Conservation (phyloP, 2,797 vertebrate genomes). For the Percopsis omiscomaycus region DNA sequence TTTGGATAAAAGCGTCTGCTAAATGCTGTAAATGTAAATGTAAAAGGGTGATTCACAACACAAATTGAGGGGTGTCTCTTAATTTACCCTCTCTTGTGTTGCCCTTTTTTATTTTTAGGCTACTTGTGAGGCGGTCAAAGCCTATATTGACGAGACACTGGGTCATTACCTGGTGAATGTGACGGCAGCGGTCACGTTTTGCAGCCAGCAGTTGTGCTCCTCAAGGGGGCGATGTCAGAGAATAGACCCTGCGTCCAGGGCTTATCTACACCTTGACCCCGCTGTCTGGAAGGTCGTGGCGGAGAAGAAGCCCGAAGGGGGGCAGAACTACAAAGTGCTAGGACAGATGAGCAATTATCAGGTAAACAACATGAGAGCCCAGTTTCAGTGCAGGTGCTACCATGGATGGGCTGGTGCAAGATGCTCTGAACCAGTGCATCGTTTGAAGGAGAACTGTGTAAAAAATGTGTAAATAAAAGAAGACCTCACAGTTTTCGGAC, state of each 20-base stretch:
- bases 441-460: constrained; percentile 2
- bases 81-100: neutral
- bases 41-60: no score
- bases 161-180: constrained; percentile 89
- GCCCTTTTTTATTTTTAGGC: constrained; percentile 64
- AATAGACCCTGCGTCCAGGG: constrained; percentile 41
- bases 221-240: constrained; percentile 84
- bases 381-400: constrained; percentile 87
- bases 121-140: constrained; percentile 79
- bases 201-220: constrained; percentile 83
- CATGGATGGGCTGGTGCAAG: constrained; percentile 77
- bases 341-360: constrained; percentile 50
- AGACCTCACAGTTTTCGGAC: neutral
- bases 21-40: no score
- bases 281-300: constrained; percentile 75
- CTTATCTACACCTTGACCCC: constrained; percentile 83
- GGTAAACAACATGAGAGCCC: constrained; percentile 55
- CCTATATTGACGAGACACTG: constrained; percentile 81
- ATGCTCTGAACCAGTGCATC: constrained; percentile 62
- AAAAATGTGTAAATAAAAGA: neutral
- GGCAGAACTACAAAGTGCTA: constrained; percentile 58
- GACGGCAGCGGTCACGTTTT: constrained; percentile 80
- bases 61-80: no score
- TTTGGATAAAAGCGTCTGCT: no score
- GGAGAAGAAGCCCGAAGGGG: constrained; percentile 39